phyloP scores from a whole-genome alignment of 2,113 vertebrate genomes.

The Salvelinus fontinalis region DNA sequence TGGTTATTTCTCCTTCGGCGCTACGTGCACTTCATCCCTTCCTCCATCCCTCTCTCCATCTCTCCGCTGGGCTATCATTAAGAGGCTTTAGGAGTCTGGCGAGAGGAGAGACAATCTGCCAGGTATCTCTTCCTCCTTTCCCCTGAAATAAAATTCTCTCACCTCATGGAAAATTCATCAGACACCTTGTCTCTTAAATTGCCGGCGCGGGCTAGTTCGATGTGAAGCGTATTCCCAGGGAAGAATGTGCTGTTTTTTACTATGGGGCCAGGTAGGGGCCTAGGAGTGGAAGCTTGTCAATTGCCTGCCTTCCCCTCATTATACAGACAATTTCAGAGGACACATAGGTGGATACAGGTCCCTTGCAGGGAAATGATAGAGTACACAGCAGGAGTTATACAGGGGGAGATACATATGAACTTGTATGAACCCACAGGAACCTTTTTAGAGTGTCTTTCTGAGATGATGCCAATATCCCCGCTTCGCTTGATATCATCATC shows the following conservation, averaged over 20 bases:
- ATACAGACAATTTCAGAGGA: not conserved
- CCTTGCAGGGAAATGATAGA: not conserved
- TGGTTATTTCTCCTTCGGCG: constrained; percentile 1
- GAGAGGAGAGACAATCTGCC: constrained; percentile 2
- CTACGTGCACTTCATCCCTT: not conserved
- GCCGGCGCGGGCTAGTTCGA: constrained; percentile 11
- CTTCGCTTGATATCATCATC: not conserved
- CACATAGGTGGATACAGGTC: not conserved
- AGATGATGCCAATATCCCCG: too few species aligned
- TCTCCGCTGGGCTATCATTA: constrained; percentile 9
- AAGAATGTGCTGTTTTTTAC: not conserved
- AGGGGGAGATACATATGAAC: not conserved
- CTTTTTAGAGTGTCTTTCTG: not conserved
- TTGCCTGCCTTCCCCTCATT: not conserved
- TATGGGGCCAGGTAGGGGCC: not conserved
- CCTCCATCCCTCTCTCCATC: not conserved
- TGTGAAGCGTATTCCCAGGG: constrained; percentile 5
- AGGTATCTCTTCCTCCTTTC: not conserved
- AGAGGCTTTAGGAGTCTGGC: constrained; percentile 17
- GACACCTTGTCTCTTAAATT: not conserved
- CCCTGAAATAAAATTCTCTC: constrained; percentile 15
- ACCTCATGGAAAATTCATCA: constrained; percentile 22
- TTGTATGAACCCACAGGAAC: not conserved
- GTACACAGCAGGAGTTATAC: not conserved
- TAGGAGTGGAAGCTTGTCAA: constrained; percentile 6